Conservation (phyloP, 2,797 vertebrate species). For the Arnoldichthys spilopterus region DNA sequence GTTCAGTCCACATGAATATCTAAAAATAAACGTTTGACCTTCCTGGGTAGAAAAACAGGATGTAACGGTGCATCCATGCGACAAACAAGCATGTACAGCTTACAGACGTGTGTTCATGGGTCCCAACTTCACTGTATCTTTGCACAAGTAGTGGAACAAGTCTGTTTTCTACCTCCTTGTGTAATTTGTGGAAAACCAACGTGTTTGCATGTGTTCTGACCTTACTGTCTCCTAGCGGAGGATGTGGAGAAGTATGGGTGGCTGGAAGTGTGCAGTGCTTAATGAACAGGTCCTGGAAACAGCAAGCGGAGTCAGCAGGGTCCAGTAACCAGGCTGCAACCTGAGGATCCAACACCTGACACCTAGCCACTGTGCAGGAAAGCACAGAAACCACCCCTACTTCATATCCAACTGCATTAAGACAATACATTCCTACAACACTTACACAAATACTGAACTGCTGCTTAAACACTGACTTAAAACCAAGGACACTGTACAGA, state of each 20-base stretch:
- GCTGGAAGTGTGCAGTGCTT: slow-evolving; percentile 73
- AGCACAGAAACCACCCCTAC: not conserved
- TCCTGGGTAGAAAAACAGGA: not conserved
- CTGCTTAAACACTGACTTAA: not conserved
- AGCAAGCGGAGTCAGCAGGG: slow-evolving; percentile 80
- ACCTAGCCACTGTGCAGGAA: slow-evolving; percentile 74
- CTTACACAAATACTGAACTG: not conserved
- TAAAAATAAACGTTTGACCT: not conserved
- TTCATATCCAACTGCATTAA: not conserved
- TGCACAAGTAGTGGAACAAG: not conserved
- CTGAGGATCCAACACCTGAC: slow-evolving; percentile 85
- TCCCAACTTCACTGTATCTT: not conserved
- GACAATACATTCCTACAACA: not conserved
- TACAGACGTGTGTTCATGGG: no score
- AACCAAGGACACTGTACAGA: not conserved
- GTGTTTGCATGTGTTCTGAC: slow-evolving; percentile 55
- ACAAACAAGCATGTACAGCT: not conserved
- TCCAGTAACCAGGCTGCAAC: slow-evolving; percentile 91
- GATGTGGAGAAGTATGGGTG: slow-evolving; percentile 14
- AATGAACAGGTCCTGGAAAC: slow-evolving; percentile 81
- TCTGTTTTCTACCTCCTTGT: not conserved
- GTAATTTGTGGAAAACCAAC: not conserved
- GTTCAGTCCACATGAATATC: no score
- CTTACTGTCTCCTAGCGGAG: slow-evolving; percentile 57
- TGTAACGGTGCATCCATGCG: not conserved